Evolutionary conservation across 2,113 vertebrate genomes (phyloP).

Genomic region (Dipodomys spectabilis): DNA sequence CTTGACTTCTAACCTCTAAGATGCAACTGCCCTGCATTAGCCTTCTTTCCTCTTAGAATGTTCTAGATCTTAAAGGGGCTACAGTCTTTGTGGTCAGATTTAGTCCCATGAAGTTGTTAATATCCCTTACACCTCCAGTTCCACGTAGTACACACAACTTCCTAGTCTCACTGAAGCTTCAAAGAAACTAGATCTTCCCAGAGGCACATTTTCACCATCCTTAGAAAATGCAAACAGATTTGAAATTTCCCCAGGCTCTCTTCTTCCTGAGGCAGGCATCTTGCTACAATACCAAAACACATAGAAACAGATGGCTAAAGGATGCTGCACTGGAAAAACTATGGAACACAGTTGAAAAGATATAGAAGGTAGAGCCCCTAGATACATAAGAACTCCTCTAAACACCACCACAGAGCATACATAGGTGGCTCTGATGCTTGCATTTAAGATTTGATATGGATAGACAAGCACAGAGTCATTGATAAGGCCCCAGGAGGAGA

Average conservation of each 20-base stretch:
- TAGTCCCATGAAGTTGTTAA: not conserved
- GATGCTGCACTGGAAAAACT: not conserved
- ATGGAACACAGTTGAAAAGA: not conserved
- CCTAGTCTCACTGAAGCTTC: not conserved
- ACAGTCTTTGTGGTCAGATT: not conserved
- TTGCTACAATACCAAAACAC: not conserved
- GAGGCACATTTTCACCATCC: not conserved
- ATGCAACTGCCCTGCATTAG: not conserved
- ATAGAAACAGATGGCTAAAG: not conserved
- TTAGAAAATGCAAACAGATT: not conserved
- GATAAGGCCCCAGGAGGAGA: not conserved
- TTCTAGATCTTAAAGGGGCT: not conserved
- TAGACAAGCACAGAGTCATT: not conserved
- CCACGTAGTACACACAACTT: not conserved
- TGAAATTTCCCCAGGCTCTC: not conserved
- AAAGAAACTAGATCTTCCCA: not conserved
- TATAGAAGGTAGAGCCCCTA: not conserved
- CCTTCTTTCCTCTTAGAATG: not conserved
- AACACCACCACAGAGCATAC: not conserved
- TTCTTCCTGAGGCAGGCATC: not conserved
- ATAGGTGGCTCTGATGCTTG: not conserved
- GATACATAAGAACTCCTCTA: not conserved
- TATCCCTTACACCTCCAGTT: not conserved
- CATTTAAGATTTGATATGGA: conserved; percentile 4
- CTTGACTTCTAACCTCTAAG: not conserved